phyloP scores from a whole-genome alignment of 2,797 vertebrate genomes.

The Oceanodroma leucorhoa region DNA sequence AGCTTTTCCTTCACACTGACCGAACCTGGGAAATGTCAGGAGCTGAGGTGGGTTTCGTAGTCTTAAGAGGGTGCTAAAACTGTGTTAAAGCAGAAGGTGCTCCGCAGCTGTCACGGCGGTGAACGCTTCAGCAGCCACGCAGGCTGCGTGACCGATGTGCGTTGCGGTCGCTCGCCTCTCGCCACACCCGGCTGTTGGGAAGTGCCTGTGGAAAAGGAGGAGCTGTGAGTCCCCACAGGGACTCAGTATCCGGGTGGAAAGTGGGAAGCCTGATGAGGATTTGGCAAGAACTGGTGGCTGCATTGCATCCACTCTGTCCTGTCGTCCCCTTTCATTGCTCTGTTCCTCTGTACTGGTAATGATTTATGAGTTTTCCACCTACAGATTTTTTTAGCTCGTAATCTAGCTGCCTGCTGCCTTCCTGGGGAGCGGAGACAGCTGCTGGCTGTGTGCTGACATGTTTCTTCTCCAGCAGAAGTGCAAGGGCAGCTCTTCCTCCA shows the following conservation, averaged over 20 bases:
- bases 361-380: conserved; percentile 20
- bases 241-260: accelerated
- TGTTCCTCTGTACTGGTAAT: neutral
- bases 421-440: neutral
- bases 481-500: neutral
- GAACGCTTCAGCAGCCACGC: accelerated
- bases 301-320: neutral
- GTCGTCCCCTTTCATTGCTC: neutral
- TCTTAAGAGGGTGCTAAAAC: neutral
- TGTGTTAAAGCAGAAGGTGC: neutral
- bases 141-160: accelerated
- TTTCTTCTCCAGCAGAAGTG: neutral
- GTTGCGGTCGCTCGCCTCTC: accelerated
- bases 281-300: neutral
- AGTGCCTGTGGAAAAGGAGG: neutral
- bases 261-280: neutral
- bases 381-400: neutral
- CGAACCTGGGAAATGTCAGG: accelerated
- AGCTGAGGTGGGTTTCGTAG: neutral
- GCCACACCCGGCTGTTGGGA: accelerated
- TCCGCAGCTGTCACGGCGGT: accelerated
- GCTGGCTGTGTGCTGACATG: neutral
- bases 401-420: neutral
- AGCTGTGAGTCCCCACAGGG: neutral
- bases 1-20: neutral